Percentiles rank a stretch among this genome's conserved stretches.
Evolutionary conservation across 2,113 vertebrate species (phyloP).

Genomic region (Lampris incognitus): DNA sequence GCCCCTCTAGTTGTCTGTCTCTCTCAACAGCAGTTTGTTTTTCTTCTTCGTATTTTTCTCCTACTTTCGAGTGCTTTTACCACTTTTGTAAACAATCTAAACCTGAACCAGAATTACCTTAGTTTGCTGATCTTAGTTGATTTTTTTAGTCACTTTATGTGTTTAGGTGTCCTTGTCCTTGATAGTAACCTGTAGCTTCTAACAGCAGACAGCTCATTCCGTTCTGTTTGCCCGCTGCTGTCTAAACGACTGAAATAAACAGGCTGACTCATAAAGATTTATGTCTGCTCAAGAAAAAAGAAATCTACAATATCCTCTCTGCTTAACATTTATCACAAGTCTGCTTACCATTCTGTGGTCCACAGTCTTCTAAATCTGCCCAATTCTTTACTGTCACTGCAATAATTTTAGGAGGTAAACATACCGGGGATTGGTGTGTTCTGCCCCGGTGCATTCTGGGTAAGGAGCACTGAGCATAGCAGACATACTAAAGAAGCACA

Average conservation of each 20-base stretch:
- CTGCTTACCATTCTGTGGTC: slow-evolving; percentile 55
- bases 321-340: slow-evolving; percentile 73
- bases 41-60: too few species aligned
- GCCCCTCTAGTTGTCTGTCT: too few species aligned
- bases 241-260: slow-evolving; percentile 60
- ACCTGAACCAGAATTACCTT: too few species aligned
- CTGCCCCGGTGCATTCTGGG: background rate
- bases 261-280: slow-evolving; percentile 70
- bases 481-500: background rate
- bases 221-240: slow-evolving; percentile 35
- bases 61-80: too few species aligned
- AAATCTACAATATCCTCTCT: slow-evolving; percentile 52
- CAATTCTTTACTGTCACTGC: slow-evolving; percentile 5
- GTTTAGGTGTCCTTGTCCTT: too few species aligned
- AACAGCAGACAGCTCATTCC: slow-evolving; percentile 1
- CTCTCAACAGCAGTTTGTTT: too few species aligned
- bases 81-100: too few species aligned
- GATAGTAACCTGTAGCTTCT: background rate
- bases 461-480: background rate
- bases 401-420: background rate
- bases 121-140: too few species aligned
- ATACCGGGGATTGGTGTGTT: background rate
- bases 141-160: too few species aligned
- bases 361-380: slow-evolving; percentile 65
- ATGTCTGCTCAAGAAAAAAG: slow-evolving; percentile 57